Evolutionary conservation across 2,888 invertebrate genomes (phyloP), one percentile per base, ranked within the genome.

Genomic region (Ectropis crepuscularia): DNA sequence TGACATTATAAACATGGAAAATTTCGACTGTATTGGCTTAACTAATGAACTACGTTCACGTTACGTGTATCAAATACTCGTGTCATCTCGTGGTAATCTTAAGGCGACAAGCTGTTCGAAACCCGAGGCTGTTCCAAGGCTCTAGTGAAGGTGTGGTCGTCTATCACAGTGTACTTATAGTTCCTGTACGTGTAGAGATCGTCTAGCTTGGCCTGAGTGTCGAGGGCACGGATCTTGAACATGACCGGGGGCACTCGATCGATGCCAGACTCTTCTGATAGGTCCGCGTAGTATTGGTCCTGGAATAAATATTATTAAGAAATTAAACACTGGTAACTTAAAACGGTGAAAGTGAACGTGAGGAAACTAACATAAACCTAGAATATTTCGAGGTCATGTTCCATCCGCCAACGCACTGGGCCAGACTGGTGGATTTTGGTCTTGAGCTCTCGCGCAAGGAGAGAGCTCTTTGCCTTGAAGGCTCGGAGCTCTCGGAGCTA

Each of bases 201-300:
- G 0, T 87, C 83, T 0, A 88, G 42, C 61, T 89, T 92, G 0
- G 87, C 86, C 39, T 76, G 69, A 0, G 67, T 85, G 66, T 91
- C 90, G 0, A 63, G 4, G 0, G 72, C 67, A 0, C 91, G 85
- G 10, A 92, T 92, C 65, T 87, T 92, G 69, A 80, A 87, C 82
- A 92, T 80, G 0, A 92, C 92, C 0, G 90, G 90, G 0, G 90
- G 90, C 0, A 92, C 92, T 39, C 92, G 74, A 0, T 81, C 81
- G 63, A 90, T 92, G 0, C 92, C 91, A 0, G 92, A 87, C 65
- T 92, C 88, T 39, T 78, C 75, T 0, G 92, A 79, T 0, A 92
- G 68, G 0, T 75, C 82, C 0, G 78, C 88, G 72, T 91, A 92
- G 69, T 90, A 92, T 50, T 86, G 74, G 43, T 92, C 91, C 91